phyloP scores from a whole-genome alignment of 2,888 invertebrate genomes.

The Chalcis sispes region DNA sequence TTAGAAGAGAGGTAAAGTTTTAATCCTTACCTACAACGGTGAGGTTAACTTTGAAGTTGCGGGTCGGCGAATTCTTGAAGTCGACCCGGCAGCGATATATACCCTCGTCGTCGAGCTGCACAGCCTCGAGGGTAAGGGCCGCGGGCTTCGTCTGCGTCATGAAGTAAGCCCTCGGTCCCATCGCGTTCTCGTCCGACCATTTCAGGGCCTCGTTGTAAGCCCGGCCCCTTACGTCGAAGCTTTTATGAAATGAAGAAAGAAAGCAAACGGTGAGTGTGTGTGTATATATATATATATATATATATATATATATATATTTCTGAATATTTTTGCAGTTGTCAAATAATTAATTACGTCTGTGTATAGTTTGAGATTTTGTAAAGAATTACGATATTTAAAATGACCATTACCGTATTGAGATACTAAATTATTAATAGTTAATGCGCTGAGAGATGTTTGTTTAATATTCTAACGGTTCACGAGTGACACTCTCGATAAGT shows the following conservation, averaged over 20 bases:
- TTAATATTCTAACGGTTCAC: too few species aligned
- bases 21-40: constrained; percentile 77
- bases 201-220: constrained; percentile 76
- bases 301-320: too few species aligned
- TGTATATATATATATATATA: too few species aligned
- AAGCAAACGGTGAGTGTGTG: too few species aligned
- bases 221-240: constrained; percentile 78
- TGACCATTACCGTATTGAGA: too few species aligned
- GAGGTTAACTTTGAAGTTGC: constrained; percentile 78
- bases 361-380: too few species aligned
- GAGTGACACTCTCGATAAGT: too few species aligned
- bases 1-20: not conserved
- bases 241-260: constrained; percentile 65
- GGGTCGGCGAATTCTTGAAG: constrained; percentile 78
- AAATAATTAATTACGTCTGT: too few species aligned
- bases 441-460: too few species aligned
- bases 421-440: too few species aligned
- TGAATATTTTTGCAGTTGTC: too few species aligned
- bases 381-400: too few species aligned
- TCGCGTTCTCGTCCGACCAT: constrained; percentile 77
- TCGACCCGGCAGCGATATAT: constrained; percentile 79
- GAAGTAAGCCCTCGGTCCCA: constrained; percentile 78
- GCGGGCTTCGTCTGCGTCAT: constrained; percentile 78
- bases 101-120: constrained; percentile 74
- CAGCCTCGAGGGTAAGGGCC: constrained; percentile 76